phyloP scores from a whole-genome alignment of 2,888 invertebrate species.

The Coleophora flavipennella region DNA sequence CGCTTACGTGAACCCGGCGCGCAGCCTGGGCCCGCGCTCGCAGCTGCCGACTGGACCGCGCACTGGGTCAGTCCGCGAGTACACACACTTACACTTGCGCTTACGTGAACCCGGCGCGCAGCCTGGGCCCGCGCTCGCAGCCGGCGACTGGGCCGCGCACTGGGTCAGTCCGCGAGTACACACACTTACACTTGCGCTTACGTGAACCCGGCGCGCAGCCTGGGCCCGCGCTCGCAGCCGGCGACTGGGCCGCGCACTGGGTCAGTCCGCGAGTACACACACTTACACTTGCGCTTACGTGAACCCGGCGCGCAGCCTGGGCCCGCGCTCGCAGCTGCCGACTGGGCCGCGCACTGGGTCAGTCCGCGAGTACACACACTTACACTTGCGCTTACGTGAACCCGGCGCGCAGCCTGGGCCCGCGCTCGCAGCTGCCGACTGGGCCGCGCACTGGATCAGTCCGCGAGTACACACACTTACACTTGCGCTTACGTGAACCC shows the following conservation, averaged over 20 bases:
- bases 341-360: slow-evolving; percentile 80
- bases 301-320: slow-evolving; percentile 82
- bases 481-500: slow-evolving; percentile 83
- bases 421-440: slow-evolving; percentile 76
- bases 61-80: slow-evolving; percentile 75
- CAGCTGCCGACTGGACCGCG: slow-evolving; percentile 70
- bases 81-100: no score
- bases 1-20: slow-evolving; percentile 69
- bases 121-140: slow-evolving; percentile 81
- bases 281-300: slow-evolving; percentile 80
- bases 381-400: slow-evolving; percentile 82
- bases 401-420: slow-evolving; percentile 81
- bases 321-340: slow-evolving; percentile 77
- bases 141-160: slow-evolving; percentile 73
- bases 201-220: slow-evolving; percentile 73
- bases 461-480: no score
- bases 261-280: no score
- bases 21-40: slow-evolving; percentile 82
- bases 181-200: no score
- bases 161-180: slow-evolving; percentile 68
- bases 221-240: slow-evolving; percentile 81
- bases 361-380: no score
- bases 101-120: slow-evolving; percentile 72
- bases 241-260: slow-evolving; percentile 77
- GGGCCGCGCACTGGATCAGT: slow-evolving; percentile 80